Base-by-base conservation (phyloP, 2,797 vertebrate species). In the Onychomys leucogaster region DNA sequence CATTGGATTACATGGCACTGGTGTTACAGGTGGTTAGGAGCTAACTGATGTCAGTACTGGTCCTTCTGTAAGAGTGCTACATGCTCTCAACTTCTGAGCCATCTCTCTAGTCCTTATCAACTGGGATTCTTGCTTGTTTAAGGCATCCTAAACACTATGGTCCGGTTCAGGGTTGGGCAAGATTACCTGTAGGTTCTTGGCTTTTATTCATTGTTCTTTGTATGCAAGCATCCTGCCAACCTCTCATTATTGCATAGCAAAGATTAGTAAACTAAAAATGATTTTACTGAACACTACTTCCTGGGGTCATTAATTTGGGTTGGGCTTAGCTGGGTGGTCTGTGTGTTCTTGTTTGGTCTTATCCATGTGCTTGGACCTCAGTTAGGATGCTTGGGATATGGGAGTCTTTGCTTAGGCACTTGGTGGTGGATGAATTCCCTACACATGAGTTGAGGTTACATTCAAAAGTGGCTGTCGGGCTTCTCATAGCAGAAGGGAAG, bases 271-370 rank as follows among this genome's bases (percentile, higher is more conserved):
- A 37, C 92, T 63, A 52, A 69, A 32, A 71, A 37, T 25, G 9
- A 1, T 90, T 94, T 93, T 90, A 46, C 41, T 96, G 67, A n/a
- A 6, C 34, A 43, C 55, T 65, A 19, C 29, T 90, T 95, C 86
- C n/a, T 94, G 52, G 91, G 37, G 59, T 85, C 83, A 75, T 8
- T 84, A 3, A 65, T 69, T 83, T 73, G 34, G 75, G 57, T 55
- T 91, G 80, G 49, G 65, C 80, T 93, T 71, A 88, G 32, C 27
- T 76, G 37, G 52, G 69, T 12, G 21, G 46, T 78, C 71, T 57
- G 41, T 65, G 65, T 63, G 3, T 57, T 93, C 19, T 27, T 85
- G n/a, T 52, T 43, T 29, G 4, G 71, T 61, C 49, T 92, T 19
- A 12, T 12, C 69, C 14, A 17, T 6, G 4, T 13, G 32, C 65